Evolutionary conservation across 1,140 invertebrate species (phyloP), one percentile per base, ranked within the genome.

Genomic region (Arctopsyche grandis): DNA sequence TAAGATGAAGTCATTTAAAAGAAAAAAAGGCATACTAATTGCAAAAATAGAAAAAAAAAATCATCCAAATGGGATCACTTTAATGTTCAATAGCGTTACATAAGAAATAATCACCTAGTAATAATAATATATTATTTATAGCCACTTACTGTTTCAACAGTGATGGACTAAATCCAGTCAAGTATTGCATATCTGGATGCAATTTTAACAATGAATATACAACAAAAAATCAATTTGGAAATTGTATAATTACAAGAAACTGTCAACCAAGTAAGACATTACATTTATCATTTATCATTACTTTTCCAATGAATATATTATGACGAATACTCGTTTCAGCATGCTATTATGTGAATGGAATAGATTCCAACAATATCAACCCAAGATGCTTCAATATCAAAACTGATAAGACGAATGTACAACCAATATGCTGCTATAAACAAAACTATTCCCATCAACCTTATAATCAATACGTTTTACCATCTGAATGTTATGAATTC

Each of bases 401-500:
- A n/a, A 26, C 63, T 3, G 26, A 29, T 66, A n/a, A 29, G 12
- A 22, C 3, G 24, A 66, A 26, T 26, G 10, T 12, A 12, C 22
- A 66, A 26, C 24, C 63, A 1, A 9, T 66, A 9, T 66, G 63
- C 24, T 66, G 63, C 26, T 12, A 66, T 66, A 66, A n/a, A 26
- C 63, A 26, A n/a, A 24, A 26, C 26, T 29, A 66, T 12, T 12
- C 63, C 1, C 5, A 66, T 22, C 21, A 66, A 12, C 63, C 21
- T 26, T 14, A 26, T 3, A 26, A 12, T 26, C 63, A 66, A 24
- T 26, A 66, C 14, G 24, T 26, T 66, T 22, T 66, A 24, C 63
- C 63, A 9, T 24, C 24, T 24, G 21, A 26, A 10, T 66, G 63
- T 66, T 66, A 66, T 12, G 63, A 66, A 66, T 66, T 26, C 26